Percentiles rank a stretch among this genome's conserved stretches.
Evolutionary conservation across 1,140 invertebrate species (phyloP).

Genomic region (Mycetomoellerius zeteki): DNA sequence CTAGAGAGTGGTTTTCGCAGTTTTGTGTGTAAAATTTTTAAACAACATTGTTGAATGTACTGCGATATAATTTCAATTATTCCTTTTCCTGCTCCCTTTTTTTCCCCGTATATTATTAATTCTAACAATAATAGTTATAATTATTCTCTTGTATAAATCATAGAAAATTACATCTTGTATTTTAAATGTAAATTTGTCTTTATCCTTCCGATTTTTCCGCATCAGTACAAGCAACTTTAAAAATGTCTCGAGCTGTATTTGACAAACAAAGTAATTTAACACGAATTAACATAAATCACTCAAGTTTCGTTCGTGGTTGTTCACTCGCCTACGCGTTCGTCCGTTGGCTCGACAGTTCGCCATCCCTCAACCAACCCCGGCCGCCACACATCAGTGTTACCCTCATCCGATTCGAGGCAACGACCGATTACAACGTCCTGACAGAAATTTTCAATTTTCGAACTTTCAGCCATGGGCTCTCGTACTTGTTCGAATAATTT

Average conservation of each 20-base stretch:
- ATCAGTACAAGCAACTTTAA: slow-evolving; percentile 40
- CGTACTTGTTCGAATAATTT: slow-evolving; percentile 62
- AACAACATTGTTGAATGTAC: background rate
- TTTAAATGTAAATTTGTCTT: background rate
- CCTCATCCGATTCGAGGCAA: slow-evolving; percentile 52
- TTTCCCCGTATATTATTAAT: background rate
- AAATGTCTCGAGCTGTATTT: slow-evolving; percentile 65
- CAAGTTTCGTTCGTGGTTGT: slow-evolving; percentile 70
- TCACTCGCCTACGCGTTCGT: slow-evolving; percentile 69
- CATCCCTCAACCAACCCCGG: slow-evolving; percentile 58
- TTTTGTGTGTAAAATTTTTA: slow-evolving; percentile 52
- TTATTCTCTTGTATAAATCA: background rate
- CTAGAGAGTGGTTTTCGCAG: slow-evolving; percentile 35
- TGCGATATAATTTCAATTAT: slow-evolving; percentile 1
- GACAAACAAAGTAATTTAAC: slow-evolving; percentile 80
- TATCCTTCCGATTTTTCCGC: background rate
- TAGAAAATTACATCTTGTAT: background rate
- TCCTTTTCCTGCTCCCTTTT: background rate
- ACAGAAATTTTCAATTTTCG: slow-evolving; percentile 79
- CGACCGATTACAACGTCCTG: slow-evolving; percentile 72
- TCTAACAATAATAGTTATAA: background rate
- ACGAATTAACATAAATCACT: slow-evolving; percentile 82
- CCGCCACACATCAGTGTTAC: slow-evolving; percentile 53
- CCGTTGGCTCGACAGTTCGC: slow-evolving; percentile 43
- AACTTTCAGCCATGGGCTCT: slow-evolving; percentile 65